Conservation (phyloP, 2,113 vertebrate genomes). For the Colinus virginianus region DNA sequence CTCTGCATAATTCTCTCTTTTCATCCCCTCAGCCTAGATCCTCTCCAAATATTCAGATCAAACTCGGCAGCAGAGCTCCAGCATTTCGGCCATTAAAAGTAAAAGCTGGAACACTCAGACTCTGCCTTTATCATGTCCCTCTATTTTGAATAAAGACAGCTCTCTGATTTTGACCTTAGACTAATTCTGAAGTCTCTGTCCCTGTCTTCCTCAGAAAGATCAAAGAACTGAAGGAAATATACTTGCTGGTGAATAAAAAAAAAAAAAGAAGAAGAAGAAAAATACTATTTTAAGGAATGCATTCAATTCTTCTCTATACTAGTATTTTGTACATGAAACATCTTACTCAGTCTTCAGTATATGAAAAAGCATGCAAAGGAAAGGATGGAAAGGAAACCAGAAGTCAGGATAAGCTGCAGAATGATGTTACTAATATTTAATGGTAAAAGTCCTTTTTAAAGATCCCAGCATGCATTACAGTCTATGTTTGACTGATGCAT, state of each 20-base stretch:
- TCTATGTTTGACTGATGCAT: neutral
- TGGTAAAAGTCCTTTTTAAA: neutral
- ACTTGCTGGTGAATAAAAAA: neutral
- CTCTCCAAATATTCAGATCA: slow-evolving; percentile 66
- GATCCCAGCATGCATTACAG: neutral
- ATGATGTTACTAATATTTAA: neutral
- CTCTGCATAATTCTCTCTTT: slow-evolving; percentile 65
- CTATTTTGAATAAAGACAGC: slow-evolving; percentile 12
- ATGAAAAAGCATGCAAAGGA: neutral
- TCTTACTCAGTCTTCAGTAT: neutral
- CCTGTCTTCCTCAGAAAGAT: neutral
- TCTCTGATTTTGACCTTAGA: neutral
- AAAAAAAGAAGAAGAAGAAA: neutral
- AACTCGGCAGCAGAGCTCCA: slow-evolving; percentile 34
- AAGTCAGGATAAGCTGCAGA: neutral
- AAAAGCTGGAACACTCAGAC: slow-evolving; percentile 18
- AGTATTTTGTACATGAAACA: neutral
- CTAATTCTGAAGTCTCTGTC: neutral
- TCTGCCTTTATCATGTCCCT: neutral
- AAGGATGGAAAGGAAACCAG: neutral
- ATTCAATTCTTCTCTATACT: neutral
- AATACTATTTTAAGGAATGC: neutral
- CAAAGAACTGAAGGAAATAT: neutral
- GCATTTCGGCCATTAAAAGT: slow-evolving; percentile 20
- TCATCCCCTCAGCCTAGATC: slow-evolving; percentile 44